Evolutionary conservation across 2,888 invertebrate genomes (phyloP).

Genomic region (Phymatocera aterrima): DNA sequence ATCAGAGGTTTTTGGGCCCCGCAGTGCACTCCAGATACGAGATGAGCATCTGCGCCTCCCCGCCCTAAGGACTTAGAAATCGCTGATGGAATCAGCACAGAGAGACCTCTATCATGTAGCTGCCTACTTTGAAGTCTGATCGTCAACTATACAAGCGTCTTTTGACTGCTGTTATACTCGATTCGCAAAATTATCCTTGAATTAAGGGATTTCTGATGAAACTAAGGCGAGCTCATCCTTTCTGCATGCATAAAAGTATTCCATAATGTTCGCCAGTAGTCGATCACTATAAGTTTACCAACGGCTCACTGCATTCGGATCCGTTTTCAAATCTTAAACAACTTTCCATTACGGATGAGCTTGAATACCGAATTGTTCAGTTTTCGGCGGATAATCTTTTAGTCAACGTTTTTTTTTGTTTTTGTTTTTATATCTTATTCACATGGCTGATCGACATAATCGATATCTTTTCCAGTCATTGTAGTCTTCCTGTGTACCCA

Average conservation of each 20-base stretch:
- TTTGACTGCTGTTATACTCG: not conserved
- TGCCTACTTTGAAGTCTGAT: not conserved
- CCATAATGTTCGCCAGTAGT: not conserved
- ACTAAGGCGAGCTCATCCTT: not conserved
- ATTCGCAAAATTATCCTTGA: constrained; percentile 15
- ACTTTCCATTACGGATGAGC: no score
- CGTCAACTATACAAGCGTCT: not conserved
- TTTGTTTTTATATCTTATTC: no score
- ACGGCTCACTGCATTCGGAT: no score
- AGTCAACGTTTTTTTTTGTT: no score
- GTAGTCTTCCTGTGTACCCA: no score
- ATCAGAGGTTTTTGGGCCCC: not conserved
- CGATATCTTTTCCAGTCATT: no score
- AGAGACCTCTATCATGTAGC: constrained; percentile 2
- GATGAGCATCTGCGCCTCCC: constrained; percentile 10
- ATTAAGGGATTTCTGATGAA: constrained; percentile 6
- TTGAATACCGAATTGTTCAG: no score
- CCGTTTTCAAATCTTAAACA: no score
- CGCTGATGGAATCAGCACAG: constrained; percentile 10
- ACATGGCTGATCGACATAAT: no score
- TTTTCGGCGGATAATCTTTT: no score
- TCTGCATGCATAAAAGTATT: not conserved
- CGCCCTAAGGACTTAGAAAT: constrained; percentile 2
- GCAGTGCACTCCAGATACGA: not conserved
- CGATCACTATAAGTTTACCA: not conserved